Evolutionary conservation across 2,797 vertebrate species (phyloP).

Genomic region (Gallirallus australis): DNA sequence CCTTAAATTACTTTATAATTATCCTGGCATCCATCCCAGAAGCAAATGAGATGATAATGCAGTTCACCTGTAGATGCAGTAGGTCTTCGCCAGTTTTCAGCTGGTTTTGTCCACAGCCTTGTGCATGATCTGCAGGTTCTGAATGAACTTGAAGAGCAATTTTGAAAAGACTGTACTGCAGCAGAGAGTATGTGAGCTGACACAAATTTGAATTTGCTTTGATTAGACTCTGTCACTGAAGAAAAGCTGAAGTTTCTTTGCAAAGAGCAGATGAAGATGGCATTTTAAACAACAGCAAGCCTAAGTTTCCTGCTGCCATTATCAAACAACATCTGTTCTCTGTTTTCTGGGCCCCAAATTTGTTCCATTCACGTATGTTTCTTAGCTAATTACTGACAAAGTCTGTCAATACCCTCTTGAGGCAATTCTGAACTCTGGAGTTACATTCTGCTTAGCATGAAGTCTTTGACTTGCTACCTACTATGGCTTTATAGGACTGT

Average conservation of each 20-base stretch:
- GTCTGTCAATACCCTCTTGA: neutral
- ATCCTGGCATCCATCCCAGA: neutral
- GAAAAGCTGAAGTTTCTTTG: neutral
- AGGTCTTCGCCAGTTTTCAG: neutral
- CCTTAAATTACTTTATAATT: constrained; percentile 22
- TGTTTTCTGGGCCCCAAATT: neutral
- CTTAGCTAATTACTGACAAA: constrained; percentile 1
- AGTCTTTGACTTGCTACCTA: neutral
- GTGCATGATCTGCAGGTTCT: neutral
- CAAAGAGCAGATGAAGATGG: neutral
- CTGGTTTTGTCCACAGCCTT: neutral
- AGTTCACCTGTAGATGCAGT: neutral
- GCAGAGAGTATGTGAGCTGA: neutral
- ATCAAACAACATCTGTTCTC: constrained; percentile 11
- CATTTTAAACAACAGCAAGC: neutral
- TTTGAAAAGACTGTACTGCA: neutral
- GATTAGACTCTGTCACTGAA: neutral
- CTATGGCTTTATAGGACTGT: accelerated
- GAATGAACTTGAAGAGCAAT: neutral
- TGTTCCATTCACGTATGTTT: neutral
- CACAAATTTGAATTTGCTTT: constrained; percentile 10
- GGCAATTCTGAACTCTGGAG: neutral
- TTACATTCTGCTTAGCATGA: neutral
- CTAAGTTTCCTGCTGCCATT: neutral
- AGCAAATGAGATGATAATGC: neutral